phyloP scores from a whole-genome alignment of 2,888 invertebrate species.

The Polydrusus pterygomalis region DNA sequence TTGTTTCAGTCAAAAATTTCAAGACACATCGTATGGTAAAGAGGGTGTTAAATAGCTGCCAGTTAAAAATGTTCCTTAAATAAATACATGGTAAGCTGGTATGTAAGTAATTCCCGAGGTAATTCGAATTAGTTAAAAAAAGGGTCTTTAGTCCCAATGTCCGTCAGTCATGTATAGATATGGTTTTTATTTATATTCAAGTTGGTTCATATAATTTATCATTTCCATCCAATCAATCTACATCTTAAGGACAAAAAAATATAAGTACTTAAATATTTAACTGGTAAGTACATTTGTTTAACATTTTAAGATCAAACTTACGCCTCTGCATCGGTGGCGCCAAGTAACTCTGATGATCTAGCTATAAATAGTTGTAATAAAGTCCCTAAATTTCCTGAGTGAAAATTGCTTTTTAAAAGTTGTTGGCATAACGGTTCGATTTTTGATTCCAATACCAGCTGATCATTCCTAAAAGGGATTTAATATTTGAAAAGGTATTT shows the following conservation, averaged over 20 bases:
- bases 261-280: too few species aligned
- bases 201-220: too few species aligned
- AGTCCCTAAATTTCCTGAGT: constrained; percentile 92
- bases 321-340: constrained; percentile 92
- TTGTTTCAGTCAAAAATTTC: constrained; percentile 93
- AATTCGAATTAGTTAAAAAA: too few species aligned
- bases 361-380: constrained; percentile 90
- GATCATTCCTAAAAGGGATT: constrained; percentile 80
- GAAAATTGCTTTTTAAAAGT: constrained; percentile 87
- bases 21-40: constrained; percentile 89
- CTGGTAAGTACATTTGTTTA: neutral
- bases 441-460: constrained; percentile 86
- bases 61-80: constrained; percentile 85
- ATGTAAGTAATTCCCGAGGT: too few species aligned
- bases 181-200: too few species aligned
- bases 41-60: constrained; percentile 96
- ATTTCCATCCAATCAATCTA: too few species aligned
- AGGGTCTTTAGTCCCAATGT: too few species aligned
- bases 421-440: constrained; percentile 84
- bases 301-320: constrained; percentile 72
- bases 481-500: constrained; percentile 22
- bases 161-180: too few species aligned
- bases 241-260: too few species aligned
- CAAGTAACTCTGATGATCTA: constrained; percentile 87
- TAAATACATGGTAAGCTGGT: constrained; percentile 62